A percentile compares a stretch with the other conserved stretches of the same genome.
Conservation (phyloP, 2,797 vertebrate genomes). For the Channallabes apus region DNA sequence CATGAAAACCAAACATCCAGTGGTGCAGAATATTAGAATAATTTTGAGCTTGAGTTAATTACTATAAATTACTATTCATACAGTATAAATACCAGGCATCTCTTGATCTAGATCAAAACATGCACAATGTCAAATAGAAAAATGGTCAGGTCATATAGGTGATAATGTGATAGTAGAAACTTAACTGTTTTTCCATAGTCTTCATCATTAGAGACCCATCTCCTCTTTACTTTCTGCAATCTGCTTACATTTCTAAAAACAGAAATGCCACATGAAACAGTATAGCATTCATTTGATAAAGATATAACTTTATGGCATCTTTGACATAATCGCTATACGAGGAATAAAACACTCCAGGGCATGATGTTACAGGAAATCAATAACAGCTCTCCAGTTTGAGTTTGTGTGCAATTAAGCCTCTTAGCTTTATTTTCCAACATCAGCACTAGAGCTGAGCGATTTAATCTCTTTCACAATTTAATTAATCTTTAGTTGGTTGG, state of each 20-base stretch:
- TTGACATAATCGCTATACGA: not conserved
- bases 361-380: not conserved
- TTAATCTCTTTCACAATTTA: too few relatives aligned
- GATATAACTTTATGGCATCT: not conserved
- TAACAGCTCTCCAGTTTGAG: not conserved
- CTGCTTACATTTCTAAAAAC: slow-evolving; percentile 95
- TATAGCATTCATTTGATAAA: not conserved
- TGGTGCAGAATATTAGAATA: too few relatives aligned
- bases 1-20: too few relatives aligned
- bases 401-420: not conserved
- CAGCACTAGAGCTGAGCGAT: not conserved
- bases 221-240: slow-evolving; percentile 98
- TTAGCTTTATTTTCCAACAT: not conserved
- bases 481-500: too few relatives aligned
- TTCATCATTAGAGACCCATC: slow-evolving; percentile 89
- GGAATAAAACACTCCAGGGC: not conserved
- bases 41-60: too few relatives aligned
- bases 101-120: too few relatives aligned
- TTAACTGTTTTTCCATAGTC: slow-evolving; percentile 72
- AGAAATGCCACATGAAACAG: slow-evolving; percentile 31
- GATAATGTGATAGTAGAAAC: not conserved
- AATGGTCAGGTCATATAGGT: too few relatives aligned
- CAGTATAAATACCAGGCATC: too few relatives aligned
- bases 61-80: too few relatives aligned
- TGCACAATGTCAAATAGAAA: too few relatives aligned